Base-by-base conservation (phyloP, 2,797 vertebrate genomes). In the Trematomus bernacchii region DNA sequence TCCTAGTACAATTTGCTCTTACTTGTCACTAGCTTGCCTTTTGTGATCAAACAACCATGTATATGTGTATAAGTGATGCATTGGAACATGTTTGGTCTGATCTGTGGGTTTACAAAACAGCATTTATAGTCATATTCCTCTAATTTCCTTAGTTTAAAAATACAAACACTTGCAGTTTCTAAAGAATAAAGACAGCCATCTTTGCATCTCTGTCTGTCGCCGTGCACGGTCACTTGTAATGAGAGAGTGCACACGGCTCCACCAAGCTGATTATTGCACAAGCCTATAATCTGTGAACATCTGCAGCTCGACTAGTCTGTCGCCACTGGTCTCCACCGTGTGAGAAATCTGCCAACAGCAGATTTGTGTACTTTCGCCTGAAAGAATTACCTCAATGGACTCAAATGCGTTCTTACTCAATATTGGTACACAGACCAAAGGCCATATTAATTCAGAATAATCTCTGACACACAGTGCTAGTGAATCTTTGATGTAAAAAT, bases 201-300 rank as follows among this genome's bases (percentile, higher is more conserved):
- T 80, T 67, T 79, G 58, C 53, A 58, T 77, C 81, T 73, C 59
- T 73, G 65, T 81, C 66, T 64, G 71, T 71, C 68, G 76, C 65
- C 62, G 67, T 16, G 47, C 33, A 37, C 1, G 50, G 66, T 12
- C 76, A 53, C 76, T 70, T 46, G 80, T 86, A 90, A 89, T 90
- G 85, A 91, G 80, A 90, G 87, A 84, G 82, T 43, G 74, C 87
- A 77, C 84, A 62, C 57, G 62, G 82, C 87, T 82, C 80, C 76
- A 73, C 82, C 87, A 89, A 92, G 85, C 85, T 89, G 87, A 92
- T 94, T 93, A 92, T 70, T 81, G 78, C 87, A 71, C 84, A 88
- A 92, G 82, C 87, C 89, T 87, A 58, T 93, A 92, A 94, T 94
- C 86, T 92, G 86, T 72, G 82, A 90, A 92, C 89, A 92, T 93